Conservation (phyloP, 2,113 vertebrate genomes). For the Ranitomeya imitator region DNA sequence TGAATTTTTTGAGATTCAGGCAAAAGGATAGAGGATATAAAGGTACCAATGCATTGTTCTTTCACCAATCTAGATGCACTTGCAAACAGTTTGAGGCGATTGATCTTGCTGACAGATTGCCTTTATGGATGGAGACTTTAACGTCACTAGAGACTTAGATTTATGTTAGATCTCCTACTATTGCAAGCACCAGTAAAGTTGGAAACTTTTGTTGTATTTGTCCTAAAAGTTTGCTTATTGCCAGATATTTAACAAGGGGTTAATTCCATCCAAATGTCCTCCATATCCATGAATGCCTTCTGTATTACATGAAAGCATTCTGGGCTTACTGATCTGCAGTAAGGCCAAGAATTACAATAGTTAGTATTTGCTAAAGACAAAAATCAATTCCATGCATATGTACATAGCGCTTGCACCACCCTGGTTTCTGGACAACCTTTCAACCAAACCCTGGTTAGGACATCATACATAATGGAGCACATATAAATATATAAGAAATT, state of each 20-base stretch:
- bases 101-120: too few species aligned
- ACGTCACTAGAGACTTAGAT: too few species aligned
- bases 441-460: conserved; percentile 21
- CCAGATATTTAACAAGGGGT: not conserved
- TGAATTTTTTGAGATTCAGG: too few species aligned
- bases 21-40: too few species aligned
- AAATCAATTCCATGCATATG: not conserved
- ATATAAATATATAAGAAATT: conserved; percentile 47
- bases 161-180: too few species aligned
- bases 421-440: conserved; percentile 46
- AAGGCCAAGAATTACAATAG: conserved; percentile 2
- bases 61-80: too few species aligned
- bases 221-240: too few species aligned
- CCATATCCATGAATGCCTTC: not conserved
- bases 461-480: conserved; percentile 34
- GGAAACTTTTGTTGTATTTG: too few species aligned
- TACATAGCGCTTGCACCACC: conserved; percentile 14
- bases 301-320: not conserved
- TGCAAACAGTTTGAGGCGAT: too few species aligned
- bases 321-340: not conserved
- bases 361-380: not conserved
- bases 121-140: too few species aligned
- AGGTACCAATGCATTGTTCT: too few species aligned
- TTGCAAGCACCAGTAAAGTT: too few species aligned
- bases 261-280: not conserved